Evolutionary conservation across 2,888 invertebrate genomes (phyloP).

Genomic region (Plagiodera versicolora): DNA sequence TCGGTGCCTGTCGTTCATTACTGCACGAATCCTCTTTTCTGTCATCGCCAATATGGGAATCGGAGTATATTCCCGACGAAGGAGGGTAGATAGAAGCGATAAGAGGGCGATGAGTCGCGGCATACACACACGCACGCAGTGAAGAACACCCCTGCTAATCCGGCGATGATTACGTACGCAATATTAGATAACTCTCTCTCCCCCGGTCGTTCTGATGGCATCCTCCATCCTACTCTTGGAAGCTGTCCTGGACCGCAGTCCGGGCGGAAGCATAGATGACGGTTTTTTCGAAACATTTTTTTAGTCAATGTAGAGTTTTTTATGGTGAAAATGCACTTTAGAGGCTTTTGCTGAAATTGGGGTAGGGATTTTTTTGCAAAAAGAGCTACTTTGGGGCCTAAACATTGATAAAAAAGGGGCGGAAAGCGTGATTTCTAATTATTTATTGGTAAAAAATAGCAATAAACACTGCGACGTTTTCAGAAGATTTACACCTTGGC

Average conservation of each 20-base stretch:
- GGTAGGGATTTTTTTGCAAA: too few species aligned
- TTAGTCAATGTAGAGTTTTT: too few species aligned
- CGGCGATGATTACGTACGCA: conserved; percentile 55
- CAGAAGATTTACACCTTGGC: too few species aligned
- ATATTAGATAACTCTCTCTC: conserved; percentile 54
- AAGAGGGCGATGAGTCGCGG: conserved; percentile 45
- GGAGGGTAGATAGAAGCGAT: conserved; percentile 45
- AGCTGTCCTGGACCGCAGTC: conserved; percentile 1
- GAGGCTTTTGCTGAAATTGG: too few species aligned
- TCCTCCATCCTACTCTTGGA: too few species aligned
- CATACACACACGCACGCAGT: background rate
- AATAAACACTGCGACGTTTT: too few species aligned
- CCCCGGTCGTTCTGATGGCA: conserved; percentile 32
- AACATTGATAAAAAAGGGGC: too few species aligned
- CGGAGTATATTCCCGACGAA: conserved; percentile 44
- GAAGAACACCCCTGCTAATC: conserved; percentile 52
- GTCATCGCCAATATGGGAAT: conserved; percentile 35
- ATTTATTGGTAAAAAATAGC: too few species aligned
- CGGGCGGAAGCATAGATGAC: background rate
- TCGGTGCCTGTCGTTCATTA: conserved; percentile 9
- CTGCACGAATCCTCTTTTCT: conserved; percentile 22
- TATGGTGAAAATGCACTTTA: too few species aligned
- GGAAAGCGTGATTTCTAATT: too few species aligned
- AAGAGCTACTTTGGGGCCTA: too few species aligned
- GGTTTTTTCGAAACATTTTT: too few species aligned